These are phyloP conservation scores for Oxycera nigricornis DNA, from an alignment of 2,888 invertebrate species.

Conservation along the genomic window DNA sequence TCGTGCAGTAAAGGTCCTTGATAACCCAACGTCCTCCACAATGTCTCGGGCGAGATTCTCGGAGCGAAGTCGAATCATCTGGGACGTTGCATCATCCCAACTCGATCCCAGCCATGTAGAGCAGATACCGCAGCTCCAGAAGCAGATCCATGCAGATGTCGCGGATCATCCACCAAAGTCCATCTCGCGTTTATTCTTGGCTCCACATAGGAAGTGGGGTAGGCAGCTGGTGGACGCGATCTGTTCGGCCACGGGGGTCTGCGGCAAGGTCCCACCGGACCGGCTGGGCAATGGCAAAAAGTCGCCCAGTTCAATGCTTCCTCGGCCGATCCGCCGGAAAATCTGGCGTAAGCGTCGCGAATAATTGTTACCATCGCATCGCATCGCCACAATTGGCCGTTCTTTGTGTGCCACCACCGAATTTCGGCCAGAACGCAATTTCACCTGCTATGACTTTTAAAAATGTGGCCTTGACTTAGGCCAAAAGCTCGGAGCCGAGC, in stretches of 20 bases:
- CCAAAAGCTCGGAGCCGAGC: slow-evolving; percentile 17
- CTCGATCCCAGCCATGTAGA: not conserved
- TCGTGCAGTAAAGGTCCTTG: no score
- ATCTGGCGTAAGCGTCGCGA: not conserved
- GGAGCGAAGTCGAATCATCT: not conserved
- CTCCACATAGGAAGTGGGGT: slow-evolving; percentile 10
- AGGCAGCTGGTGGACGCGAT: not conserved
- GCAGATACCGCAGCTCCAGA: not conserved
- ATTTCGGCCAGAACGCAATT: slow-evolving; percentile 33
- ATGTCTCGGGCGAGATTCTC: no score
- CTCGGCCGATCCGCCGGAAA: not conserved
- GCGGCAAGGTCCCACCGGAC: not conserved
- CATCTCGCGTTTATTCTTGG: slow-evolving; percentile 7
- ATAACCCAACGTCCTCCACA: no score
- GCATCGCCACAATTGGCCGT: not conserved
- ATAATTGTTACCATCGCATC: not conserved
- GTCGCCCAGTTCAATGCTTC: not conserved
- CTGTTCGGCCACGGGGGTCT: not conserved
- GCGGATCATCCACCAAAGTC: not conserved
- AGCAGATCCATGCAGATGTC: not conserved
- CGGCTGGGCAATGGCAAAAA: not conserved
- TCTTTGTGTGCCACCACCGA: not conserved
- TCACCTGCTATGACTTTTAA: slow-evolving; percentile 42
- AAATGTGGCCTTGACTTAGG: slow-evolving; percentile 39
- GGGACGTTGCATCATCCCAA: not conserved